Evolutionary conservation across 2,113 vertebrate genomes (phyloP).

Genomic region (Carassius gibelio): DNA sequence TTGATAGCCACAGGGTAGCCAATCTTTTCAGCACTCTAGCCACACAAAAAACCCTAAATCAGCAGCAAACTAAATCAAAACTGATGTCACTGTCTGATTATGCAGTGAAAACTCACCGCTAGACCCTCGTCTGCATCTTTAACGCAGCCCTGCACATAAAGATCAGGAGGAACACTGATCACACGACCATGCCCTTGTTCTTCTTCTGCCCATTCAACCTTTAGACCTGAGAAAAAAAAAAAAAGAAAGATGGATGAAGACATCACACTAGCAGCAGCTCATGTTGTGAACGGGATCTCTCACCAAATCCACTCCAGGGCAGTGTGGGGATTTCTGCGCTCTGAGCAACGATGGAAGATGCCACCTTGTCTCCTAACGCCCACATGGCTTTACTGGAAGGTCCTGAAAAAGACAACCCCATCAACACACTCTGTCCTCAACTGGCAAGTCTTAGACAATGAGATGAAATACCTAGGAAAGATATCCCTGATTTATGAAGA

Average conservation of each 20-base stretch:
- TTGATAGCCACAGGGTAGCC: constrained; percentile 96
- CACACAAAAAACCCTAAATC: constrained; percentile 45
- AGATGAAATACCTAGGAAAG: constrained; percentile 85
- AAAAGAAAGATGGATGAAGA: not conserved
- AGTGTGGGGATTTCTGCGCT: constrained; percentile 89
- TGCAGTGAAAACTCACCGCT: constrained; percentile 72
- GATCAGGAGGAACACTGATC: constrained; percentile 84
- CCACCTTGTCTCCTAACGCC: constrained; percentile 94
- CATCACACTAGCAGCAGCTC: not conserved
- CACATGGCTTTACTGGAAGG: constrained; percentile 96
- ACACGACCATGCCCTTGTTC: constrained; percentile 68
- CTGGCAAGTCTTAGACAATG: not conserved
- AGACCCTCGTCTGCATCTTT: constrained; percentile 85
- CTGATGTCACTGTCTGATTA: not conserved
- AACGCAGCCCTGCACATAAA: constrained; percentile 82
- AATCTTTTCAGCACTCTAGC: constrained; percentile 84
- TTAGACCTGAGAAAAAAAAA: constrained; percentile 74
- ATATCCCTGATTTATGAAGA: constrained; percentile 85
- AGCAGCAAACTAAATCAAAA: not conserved
- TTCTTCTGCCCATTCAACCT: constrained; percentile 78
- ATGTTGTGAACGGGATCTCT: constrained; percentile 36
- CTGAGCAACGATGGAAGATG: constrained; percentile 96
- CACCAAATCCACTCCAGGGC: constrained; percentile 93
- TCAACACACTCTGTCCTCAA: not conserved
- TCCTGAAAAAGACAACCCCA: constrained; percentile 71